Evolutionary conservation across 2,113 vertebrate species (phyloP).

Genomic region (Leptocoma aspasia): DNA sequence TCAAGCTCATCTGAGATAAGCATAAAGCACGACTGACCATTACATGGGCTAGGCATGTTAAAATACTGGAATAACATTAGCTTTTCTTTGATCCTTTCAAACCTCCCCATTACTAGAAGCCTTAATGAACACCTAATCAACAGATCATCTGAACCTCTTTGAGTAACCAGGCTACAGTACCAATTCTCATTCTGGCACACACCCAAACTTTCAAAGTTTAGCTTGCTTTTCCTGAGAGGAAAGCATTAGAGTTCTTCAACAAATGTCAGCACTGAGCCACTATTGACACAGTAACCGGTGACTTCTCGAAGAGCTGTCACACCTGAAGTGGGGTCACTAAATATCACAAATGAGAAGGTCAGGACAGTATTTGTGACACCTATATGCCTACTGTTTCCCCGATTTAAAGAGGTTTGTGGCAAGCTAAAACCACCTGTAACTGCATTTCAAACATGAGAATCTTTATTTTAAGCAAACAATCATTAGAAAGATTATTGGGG

Average conservation of each 20-base stretch:
- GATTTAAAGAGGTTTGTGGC: neutral
- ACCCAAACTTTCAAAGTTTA: neutral
- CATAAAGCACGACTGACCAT: neutral
- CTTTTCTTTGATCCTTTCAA: neutral
- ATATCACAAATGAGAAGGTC: neutral
- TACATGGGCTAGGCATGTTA: neutral
- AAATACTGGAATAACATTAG: neutral
- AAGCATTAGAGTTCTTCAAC: neutral
- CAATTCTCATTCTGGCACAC: neutral
- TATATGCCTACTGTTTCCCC: neutral
- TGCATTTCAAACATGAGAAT: neutral
- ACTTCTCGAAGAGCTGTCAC: neutral
- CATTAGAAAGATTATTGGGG: neutral
- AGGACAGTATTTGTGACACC: neutral
- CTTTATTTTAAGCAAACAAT: neutral
- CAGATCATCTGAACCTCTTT: neutral
- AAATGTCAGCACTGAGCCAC: neutral
- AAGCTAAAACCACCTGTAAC: neutral
- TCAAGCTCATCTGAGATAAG: neutral
- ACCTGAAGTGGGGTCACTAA: neutral
- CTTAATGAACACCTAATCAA: neutral
- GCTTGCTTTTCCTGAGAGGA: neutral
- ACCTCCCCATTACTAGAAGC: neutral
- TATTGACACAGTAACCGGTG: neutral
- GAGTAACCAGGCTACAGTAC: neutral